Conservation (phyloP, 92 coral and sea anemone genomes). For the Diadumene lineata region DNA sequence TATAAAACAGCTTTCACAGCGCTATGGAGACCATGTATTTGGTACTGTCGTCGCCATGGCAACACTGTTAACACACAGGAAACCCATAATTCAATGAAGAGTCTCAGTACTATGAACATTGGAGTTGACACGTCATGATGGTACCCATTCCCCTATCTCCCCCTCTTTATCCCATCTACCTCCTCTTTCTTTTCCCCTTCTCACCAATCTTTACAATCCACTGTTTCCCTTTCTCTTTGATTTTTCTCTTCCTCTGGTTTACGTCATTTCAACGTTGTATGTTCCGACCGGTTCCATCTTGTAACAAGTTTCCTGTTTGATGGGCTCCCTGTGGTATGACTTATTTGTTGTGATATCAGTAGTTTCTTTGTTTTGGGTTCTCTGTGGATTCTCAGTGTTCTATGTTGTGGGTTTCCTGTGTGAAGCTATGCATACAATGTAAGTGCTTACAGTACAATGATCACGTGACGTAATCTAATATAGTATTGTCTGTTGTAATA, state of each 20-base stretch:
- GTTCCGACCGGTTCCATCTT: no score
- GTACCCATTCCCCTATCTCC: no score
- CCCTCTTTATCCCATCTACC: no score
- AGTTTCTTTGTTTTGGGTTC: not conserved
- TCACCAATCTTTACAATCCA: no score
- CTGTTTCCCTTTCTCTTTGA: no score
- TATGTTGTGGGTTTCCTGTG: not conserved
- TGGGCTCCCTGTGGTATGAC: not conserved
- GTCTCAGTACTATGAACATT: not conserved
- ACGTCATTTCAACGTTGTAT: no score
- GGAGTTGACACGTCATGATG: not conserved
- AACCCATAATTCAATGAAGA: slow-evolving; percentile 4
- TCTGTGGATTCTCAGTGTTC: no score
- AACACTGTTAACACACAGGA: slow-evolving; percentile 12
- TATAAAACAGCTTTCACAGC: slow-evolving; percentile 50
- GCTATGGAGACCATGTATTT: slow-evolving; percentile 16
- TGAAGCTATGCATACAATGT: not conserved
- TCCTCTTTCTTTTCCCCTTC: no score
- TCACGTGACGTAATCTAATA: not conserved
- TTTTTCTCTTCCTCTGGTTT: no score
- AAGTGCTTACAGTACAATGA: not conserved
- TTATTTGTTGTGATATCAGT: not conserved
- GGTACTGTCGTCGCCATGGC: not conserved
- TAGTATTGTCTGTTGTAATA: not conserved
- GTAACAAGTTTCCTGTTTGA: no score